Evolutionary conservation across 2,113 vertebrate species (phyloP).

Genomic region (Phoxinus phoxinus): DNA sequence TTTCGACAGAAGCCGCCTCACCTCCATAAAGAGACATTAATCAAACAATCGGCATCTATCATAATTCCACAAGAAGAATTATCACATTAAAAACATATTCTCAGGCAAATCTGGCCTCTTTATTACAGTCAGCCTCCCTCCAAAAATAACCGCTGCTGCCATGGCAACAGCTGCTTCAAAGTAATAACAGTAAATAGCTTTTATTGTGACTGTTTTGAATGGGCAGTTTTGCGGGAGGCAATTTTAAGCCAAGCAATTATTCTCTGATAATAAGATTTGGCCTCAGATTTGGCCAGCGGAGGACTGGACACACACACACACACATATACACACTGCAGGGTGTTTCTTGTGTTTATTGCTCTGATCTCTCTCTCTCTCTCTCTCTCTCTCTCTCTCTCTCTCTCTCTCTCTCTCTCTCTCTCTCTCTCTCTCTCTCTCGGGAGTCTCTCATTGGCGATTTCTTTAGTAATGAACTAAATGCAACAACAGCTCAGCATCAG

Average conservation of each 20-base stretch:
- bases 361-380: background rate
- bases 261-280: constrained; percentile 39
- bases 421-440: background rate
- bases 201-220: constrained; percentile 41
- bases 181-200: constrained; percentile 43
- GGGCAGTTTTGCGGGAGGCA: constrained; percentile 39
- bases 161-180: constrained; percentile 47
- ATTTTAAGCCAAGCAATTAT: constrained; percentile 42
- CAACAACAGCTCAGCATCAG: background rate
- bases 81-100: constrained; percentile 34
- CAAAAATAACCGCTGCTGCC: constrained; percentile 43
- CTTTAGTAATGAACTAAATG: constrained; percentile 14
- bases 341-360: background rate
- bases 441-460: background rate
- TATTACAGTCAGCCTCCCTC: constrained; percentile 41
- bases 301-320: constrained; percentile 26
- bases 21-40: constrained; percentile 1
- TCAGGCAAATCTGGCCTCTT: constrained; percentile 42
- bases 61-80: constrained; percentile 32
- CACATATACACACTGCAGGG: background rate
- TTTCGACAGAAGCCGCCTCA: constrained; percentile 10
- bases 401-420: too few relatives aligned
- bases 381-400: background rate
- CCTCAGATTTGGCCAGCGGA: background rate
- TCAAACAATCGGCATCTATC: constrained; percentile 24